phyloP scores from a whole-genome alignment of 2,113 vertebrate genomes.

The Lonchura striata region DNA sequence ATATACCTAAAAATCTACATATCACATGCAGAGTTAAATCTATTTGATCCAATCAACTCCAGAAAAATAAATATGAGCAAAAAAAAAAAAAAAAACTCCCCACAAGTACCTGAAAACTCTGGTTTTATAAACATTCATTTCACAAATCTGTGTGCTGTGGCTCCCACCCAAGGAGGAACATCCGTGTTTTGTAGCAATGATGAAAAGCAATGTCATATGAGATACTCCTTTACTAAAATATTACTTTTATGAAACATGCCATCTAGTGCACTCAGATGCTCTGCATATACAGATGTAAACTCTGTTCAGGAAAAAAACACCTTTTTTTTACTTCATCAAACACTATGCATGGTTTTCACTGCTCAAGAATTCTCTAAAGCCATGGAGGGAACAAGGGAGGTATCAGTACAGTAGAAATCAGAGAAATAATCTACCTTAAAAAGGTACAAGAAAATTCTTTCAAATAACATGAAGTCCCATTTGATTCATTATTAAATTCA shows the following conservation, averaged over 20 bases:
- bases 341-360: not conserved
- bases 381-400: not conserved
- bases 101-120: not conserved
- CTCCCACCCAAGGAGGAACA: not conserved
- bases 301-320: not conserved
- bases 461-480: not conserved
- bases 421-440: not conserved
- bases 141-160: not conserved
- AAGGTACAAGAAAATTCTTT: not conserved
- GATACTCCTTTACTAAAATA: not conserved
- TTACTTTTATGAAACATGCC: not conserved
- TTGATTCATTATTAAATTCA: conserved; percentile 36
- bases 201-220: not conserved
- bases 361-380: not conserved
- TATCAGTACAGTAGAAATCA: not conserved
- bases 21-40: not conserved
- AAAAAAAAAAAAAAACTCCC: accelerated
- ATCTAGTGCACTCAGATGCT: not conserved
- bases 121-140: not conserved
- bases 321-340: not conserved
- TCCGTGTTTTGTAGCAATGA: not conserved
- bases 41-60: not conserved
- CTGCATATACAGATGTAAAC: not conserved
- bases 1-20: not conserved
- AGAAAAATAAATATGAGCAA: not conserved